These are phyloP conservation scores for Cylloceria caligata DNA, from an alignment of 2,888 invertebrate species.

Conservation along the genomic window DNA sequence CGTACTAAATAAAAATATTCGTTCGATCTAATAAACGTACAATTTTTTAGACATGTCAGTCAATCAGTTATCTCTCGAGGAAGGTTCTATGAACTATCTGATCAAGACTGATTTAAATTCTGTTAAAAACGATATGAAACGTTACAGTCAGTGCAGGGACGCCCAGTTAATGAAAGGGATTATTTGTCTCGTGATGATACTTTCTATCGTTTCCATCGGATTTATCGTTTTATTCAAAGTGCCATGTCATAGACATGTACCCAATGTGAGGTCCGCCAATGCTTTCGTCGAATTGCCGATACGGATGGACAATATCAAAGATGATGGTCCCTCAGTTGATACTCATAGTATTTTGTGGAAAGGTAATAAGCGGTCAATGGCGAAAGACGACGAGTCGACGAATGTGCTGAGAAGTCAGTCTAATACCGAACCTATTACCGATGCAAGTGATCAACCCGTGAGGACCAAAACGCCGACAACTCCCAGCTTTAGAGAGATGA, in stretches of 20 bases:
- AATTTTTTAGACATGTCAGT: not conserved
- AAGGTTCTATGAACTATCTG: not conserved
- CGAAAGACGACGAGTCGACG: not conserved
- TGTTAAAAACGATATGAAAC: not conserved
- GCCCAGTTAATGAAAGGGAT: not conserved
- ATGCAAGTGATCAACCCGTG: not conserved
- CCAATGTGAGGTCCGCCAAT: not conserved
- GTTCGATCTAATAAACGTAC: not conserved
- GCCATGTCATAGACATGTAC: not conserved
- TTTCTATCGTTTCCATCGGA: not conserved
- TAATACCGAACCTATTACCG: not conserved
- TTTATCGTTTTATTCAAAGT: not conserved
- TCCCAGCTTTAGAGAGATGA: not conserved
- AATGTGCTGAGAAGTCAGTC: not conserved
- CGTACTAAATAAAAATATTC: not conserved
- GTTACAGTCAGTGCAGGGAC: too few species aligned
- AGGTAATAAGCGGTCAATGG: not conserved
- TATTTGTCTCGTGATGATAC: not conserved
- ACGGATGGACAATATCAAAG: not conserved
- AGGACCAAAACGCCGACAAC: not conserved
- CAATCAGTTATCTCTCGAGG: not conserved
- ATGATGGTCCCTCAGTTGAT: not conserved
- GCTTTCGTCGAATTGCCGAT: not conserved
- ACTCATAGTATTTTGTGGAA: not conserved
- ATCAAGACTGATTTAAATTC: not conserved